These are phyloP conservation scores for Metopia argyrocephala DNA, from an alignment of 2,888 invertebrate genomes.

Conservation along the genomic window DNA sequence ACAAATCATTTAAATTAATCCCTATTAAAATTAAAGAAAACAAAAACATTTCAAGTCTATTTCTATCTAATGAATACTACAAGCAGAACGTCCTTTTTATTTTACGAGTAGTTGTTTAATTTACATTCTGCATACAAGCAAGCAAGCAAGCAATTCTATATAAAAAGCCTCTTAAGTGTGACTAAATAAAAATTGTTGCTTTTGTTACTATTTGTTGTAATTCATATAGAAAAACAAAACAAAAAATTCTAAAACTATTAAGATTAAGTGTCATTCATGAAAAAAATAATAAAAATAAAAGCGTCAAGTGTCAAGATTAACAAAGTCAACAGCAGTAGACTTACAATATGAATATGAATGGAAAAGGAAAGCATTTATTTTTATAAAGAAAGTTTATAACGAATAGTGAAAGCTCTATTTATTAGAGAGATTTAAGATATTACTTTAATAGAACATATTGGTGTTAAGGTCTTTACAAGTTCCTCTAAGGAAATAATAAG, in stretches of 20 bases:
- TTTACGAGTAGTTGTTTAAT: too few species aligned
- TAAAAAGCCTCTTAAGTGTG: conserved; percentile 41
- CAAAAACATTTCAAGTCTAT: not conserved
- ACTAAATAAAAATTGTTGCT: not conserved
- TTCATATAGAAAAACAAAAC: too few species aligned
- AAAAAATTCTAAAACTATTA: conserved; percentile 35
- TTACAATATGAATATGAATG: conserved; percentile 8
- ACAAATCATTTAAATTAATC: not conserved
- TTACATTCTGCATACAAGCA: too few species aligned
- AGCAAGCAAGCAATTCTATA: too few species aligned
- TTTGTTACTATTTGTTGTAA: conserved; percentile 7
- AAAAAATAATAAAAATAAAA: not conserved
- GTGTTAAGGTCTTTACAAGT: too few species aligned
- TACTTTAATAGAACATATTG: too few species aligned
- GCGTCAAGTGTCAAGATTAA: conserved; percentile 50
- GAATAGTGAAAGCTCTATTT: not conserved
- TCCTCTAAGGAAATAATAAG: not conserved
- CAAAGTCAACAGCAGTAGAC: conserved; percentile 32
- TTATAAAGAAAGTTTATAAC: too few species aligned
- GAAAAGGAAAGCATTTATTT: not conserved
- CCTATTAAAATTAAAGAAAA: not conserved
- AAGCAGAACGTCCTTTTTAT: not conserved
- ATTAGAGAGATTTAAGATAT: too few species aligned
- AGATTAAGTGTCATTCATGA: conserved; percentile 52
- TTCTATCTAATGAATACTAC: not conserved